Evolutionary conservation across 2,888 invertebrate species (phyloP).

Genomic region (Drosophila atripex): DNA sequence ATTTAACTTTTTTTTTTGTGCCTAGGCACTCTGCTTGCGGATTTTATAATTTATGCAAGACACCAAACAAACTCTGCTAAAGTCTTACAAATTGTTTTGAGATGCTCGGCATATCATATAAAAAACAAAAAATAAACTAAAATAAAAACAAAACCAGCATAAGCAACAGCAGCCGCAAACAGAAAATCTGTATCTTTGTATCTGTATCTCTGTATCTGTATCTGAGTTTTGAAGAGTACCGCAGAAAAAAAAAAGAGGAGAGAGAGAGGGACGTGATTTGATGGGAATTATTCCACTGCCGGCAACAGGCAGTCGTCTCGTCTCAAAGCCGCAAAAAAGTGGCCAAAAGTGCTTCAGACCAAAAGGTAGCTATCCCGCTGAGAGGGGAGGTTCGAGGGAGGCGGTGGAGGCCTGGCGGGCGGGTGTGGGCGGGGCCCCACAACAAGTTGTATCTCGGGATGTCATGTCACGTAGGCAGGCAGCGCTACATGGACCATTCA

Average conservation of each 20-base stretch:
- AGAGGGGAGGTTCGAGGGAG: background rate
- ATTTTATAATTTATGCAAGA: conserved; percentile 75
- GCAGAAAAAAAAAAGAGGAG: conserved; percentile 41
- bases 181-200: conserved; percentile 28
- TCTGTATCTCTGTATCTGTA: conserved; percentile 61
- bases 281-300: conserved; percentile 67
- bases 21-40: conserved; percentile 54
- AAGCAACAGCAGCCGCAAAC: conserved; percentile 18
- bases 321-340: conserved; percentile 42
- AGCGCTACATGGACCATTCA: conserved; percentile 76
- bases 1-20: conserved; percentile 11
- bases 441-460: conserved; percentile 71
- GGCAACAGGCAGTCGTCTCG: conserved; percentile 38
- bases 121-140: conserved; percentile 11
- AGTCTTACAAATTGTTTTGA: conserved; percentile 76
- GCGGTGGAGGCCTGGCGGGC: background rate
- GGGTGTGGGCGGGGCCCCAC: conserved; percentile 37
- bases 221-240: conserved; percentile 72
- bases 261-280: conserved; percentile 66
- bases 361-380: conserved; percentile 33
- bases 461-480: conserved; percentile 71
- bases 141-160: conserved; percentile 2
- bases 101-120: conserved; percentile 65
- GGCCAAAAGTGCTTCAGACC: conserved; percentile 35
- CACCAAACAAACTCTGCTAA: conserved; percentile 66